These are phyloP conservation scores for Ophion ventricosus DNA, from an alignment of 2,888 invertebrate species.

Conservation along the genomic window DNA sequence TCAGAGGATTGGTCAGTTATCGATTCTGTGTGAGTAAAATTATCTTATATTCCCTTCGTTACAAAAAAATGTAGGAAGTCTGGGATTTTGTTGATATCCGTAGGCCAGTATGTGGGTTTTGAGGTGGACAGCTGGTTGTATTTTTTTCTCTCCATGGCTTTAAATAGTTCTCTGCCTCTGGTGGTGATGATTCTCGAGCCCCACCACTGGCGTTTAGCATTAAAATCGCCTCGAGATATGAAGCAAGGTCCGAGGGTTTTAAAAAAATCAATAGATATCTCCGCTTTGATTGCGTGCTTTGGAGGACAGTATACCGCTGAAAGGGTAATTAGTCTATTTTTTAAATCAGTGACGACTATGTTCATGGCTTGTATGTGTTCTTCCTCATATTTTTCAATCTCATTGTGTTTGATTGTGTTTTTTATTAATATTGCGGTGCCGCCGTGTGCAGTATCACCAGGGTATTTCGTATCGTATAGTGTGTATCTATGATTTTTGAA, in stretches of 20 bases:
- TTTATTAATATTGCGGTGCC: conserved; percentile 63
- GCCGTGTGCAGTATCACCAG: conserved; percentile 23
- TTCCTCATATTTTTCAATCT: conserved; percentile 28
- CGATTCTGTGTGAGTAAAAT: neutral
- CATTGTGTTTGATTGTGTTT: conserved; percentile 61
- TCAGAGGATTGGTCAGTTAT: conserved; percentile 1
- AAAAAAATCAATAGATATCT: conserved; percentile 49
- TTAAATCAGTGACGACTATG: conserved; percentile 44
- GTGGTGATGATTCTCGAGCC: conserved; percentile 62
- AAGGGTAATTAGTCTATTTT: conserved; percentile 38
- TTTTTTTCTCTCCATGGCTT: conserved; percentile 34
- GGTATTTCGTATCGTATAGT: conserved; percentile 61
- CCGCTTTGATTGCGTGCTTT: conserved; percentile 31
- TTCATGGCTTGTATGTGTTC: conserved; percentile 64
- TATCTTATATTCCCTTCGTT: conserved; percentile 34
- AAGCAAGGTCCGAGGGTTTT: conserved; percentile 61
- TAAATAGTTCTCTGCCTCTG: conserved; percentile 44
- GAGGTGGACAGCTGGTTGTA: conserved; percentile 52
- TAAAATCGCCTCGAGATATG: conserved; percentile 16
- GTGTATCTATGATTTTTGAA: conserved; percentile 55
- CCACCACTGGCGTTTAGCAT: conserved; percentile 63
- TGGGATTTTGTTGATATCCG: conserved; percentile 64
- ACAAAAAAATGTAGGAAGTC: conserved; percentile 71
- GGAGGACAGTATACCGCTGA: conserved; percentile 57
- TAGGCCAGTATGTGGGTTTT: conserved; percentile 64